These are phyloP conservation scores for Megaceryle maxima DNA, from an alignment of 2,113 vertebrate species.

Conservation along the genomic window DNA sequence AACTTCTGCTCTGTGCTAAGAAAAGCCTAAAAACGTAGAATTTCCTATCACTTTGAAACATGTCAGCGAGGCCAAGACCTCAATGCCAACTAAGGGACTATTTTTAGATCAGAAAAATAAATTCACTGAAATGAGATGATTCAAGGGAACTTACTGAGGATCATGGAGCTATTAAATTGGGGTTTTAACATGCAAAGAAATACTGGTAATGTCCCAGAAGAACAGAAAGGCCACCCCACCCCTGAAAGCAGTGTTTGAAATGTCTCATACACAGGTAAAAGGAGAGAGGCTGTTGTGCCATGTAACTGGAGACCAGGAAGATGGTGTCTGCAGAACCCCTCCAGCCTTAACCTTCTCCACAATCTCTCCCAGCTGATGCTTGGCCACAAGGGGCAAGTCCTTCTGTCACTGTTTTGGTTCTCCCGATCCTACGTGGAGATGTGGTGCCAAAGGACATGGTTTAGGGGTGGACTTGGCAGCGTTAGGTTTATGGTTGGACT, in stretches of 20 bases:
- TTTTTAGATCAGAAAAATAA: not conserved
- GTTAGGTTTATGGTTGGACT: not conserved
- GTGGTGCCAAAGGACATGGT: not conserved
- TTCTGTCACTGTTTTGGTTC: not conserved
- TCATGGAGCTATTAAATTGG: not conserved
- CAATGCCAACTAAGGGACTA: not conserved
- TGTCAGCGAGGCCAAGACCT: not conserved
- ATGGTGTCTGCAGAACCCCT: not conserved
- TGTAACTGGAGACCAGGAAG: not conserved
- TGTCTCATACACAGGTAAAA: no score
- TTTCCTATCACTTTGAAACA: not conserved
- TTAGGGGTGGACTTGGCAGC: not conserved
- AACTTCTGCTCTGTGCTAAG: not conserved
- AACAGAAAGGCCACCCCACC: not conserved
- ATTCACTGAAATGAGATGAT: not conserved
- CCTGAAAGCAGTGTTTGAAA: not conserved
- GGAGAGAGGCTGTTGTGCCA: not conserved
- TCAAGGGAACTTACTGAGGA: not conserved
- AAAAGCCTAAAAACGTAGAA: not conserved
- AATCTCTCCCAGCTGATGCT: fast-evolving
- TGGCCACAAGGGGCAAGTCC: not conserved
- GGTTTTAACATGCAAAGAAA: not conserved
- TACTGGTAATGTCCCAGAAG: not conserved
- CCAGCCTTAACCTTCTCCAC: not conserved
- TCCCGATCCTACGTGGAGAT: not conserved